Conservation (phyloP, 2,113 vertebrate species). For the Cricetomys ansorgei region DNA sequence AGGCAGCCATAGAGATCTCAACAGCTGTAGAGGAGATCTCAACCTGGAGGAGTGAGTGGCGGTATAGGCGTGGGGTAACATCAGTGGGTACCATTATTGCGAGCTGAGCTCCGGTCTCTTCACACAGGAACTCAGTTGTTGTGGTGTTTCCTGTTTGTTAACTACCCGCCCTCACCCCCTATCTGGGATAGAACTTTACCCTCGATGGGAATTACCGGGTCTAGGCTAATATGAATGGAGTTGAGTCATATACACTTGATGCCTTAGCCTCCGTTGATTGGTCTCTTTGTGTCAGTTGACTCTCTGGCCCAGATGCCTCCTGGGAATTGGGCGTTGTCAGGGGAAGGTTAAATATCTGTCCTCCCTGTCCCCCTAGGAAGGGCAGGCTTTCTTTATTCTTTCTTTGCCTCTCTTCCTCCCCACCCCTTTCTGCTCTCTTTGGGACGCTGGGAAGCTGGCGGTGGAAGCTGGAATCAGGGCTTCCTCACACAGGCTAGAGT, state of each 20-base stretch:
- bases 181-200: neutral
- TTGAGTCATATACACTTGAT: neutral
- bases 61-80: fast-evolving
- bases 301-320: neutral
- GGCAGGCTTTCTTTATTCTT: neutral
- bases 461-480: neutral
- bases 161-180: neutral
- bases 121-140: fast-evolving
- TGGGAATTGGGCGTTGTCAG: neutral
- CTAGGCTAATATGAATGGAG: neutral
- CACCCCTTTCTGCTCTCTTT: neutral
- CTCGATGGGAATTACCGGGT: neutral
- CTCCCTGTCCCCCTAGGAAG: neutral
- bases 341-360: too few relatives aligned
- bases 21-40: neutral
- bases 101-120: neutral
- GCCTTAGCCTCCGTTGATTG: neutral
- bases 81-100: fast-evolving
- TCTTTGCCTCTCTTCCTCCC: too few relatives aligned
- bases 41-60: neutral
- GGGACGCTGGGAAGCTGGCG: neutral
- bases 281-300: neutral
- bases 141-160: neutral
- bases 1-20: neutral
- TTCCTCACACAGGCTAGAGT: neutral